Conservation (phyloP, 2,113 vertebrate genomes). For the Anser brachyrhynchus region DNA sequence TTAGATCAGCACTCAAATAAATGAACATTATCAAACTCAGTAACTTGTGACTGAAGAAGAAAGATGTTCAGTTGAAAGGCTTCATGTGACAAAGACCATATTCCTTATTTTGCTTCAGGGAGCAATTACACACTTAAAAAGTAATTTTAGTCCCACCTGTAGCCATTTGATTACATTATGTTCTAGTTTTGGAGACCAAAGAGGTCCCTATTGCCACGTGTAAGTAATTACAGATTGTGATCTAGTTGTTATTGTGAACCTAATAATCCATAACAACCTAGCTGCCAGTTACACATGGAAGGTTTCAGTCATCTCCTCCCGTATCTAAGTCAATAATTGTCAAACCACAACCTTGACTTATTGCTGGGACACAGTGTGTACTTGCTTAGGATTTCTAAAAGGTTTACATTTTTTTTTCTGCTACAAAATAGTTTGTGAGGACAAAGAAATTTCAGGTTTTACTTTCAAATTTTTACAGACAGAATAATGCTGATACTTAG, state of each 20-base stretch:
- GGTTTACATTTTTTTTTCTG: neutral
- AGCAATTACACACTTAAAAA: conserved; percentile 42
- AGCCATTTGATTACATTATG: conserved; percentile 22
- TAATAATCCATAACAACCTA: conserved; percentile 45
- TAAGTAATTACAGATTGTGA: conserved; percentile 46
- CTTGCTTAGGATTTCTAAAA: neutral
- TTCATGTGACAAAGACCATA: conserved; percentile 26
- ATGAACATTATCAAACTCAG: neutral
- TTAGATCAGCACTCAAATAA: neutral
- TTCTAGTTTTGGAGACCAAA: conserved; percentile 12
- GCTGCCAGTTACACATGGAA: conserved; percentile 9
- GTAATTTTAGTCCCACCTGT: conserved; percentile 42
- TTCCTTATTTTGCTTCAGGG: conserved; percentile 22
- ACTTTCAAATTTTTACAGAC: neutral
- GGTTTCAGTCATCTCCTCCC: neutral
- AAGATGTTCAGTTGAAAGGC: conserved; percentile 1
- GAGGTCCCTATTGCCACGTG: neutral
- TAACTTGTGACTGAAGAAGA: neutral
- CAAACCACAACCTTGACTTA: neutral
- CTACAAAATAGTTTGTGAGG: neutral
- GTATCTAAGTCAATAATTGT: neutral
- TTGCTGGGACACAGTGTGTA: neutral
- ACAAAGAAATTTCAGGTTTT: neutral
- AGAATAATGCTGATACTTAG: neutral
- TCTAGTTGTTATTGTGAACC: conserved; percentile 28